Conservation (phyloP, 1,140 invertebrate genomes). For the Bombus superbus region DNA sequence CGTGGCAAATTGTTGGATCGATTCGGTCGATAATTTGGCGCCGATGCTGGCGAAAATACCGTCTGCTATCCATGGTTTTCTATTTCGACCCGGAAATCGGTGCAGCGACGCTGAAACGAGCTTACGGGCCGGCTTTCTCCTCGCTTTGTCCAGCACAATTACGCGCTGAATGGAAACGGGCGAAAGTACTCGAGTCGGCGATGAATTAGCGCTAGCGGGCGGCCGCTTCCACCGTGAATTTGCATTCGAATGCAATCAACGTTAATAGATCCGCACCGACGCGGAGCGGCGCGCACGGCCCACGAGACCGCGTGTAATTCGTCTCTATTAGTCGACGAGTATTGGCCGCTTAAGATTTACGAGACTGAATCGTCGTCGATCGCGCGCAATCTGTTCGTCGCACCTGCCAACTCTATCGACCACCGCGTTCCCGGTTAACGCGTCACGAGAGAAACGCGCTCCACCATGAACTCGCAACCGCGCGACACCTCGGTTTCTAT, state of each 20-base stretch:
- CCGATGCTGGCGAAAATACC: no score
- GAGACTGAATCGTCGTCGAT: neutral
- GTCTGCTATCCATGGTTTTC: no score
- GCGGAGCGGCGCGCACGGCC: neutral
- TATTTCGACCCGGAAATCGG: no score
- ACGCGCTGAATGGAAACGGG: neutral
- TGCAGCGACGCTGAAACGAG: no score
- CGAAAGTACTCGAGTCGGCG: neutral
- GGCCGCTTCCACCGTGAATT: conserved; percentile 1
- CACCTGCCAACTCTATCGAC: conserved; percentile 28
- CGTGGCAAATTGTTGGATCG: no score
- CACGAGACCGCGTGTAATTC: conserved; percentile 5
- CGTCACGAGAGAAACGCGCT: neutral
- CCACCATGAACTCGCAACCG: no score
- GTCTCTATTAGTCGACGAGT: conserved; percentile 36
- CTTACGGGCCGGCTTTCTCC: no score
- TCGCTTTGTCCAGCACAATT: neutral
- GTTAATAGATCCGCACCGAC: conserved; percentile 27
- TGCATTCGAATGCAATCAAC: conserved; percentile 42
- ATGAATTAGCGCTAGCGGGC: neutral
- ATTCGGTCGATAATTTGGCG: no score
- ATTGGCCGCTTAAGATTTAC: conserved; percentile 30
- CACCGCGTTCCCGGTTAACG: neutral
- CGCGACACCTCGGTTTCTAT: no score
- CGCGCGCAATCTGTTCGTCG: conserved; percentile 12